Conservation (phyloP, 2,888 invertebrate species). For the Pristionchus exspectatus region DNA sequence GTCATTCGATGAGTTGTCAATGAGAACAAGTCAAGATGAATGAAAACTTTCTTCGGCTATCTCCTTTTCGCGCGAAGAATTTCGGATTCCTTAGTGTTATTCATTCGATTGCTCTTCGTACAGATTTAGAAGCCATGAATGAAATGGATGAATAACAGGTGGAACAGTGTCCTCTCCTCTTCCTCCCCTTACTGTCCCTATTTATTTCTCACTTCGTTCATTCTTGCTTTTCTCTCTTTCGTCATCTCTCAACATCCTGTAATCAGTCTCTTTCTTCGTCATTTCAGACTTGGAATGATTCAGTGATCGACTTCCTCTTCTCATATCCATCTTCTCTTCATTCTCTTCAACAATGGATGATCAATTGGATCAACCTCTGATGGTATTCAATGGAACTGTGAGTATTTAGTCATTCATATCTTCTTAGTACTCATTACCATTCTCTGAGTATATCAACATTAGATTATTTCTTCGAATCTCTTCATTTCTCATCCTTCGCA, state of each 20-base stretch:
- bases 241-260: neutral
- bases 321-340: neutral
- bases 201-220: neutral
- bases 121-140: neutral
- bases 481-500: constrained; percentile 2
- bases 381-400: constrained; percentile 12
- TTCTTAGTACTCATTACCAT: neutral
- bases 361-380: neutral
- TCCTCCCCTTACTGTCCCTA: neutral
- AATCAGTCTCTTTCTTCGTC: neutral
- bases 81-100: neutral
- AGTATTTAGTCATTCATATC: neutral
- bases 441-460: neutral
- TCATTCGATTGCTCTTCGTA: neutral
- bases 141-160: neutral
- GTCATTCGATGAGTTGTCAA: constrained; percentile 1
- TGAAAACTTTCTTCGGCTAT: neutral
- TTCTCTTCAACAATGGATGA: constrained; percentile 3
- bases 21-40: neutral
- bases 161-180: neutral
- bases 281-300: constrained; percentile 17
- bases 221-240: neutral
- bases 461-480: constrained; percentile 6
- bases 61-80: neutral
- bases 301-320: neutral